Evolutionary conservation across 2,797 vertebrate species (phyloP), one percentile per base, ranked within the genome.

Genomic region (Sus cebifrons): DNA sequence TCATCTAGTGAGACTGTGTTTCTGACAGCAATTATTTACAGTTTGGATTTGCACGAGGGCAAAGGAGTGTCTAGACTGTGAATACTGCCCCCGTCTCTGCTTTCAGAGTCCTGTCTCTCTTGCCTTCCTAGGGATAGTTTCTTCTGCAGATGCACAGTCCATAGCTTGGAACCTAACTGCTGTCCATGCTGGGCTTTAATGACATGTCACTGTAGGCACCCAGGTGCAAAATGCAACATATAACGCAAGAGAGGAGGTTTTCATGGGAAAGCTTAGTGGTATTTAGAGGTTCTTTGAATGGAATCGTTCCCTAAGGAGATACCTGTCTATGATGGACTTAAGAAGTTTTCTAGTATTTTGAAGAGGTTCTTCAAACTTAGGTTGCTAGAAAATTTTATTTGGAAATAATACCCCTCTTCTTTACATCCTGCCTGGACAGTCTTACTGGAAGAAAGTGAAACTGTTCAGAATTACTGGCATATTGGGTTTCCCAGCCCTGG

Each of bases 21-120:
- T 97, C 79, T 95, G 84, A 96, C 9, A 98, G 88, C 87, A 95
- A 83, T 96, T 97, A 97, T 56, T 96, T 60, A 70, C 5, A 95
- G 62, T 71, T 62, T 91, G 58, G 86, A 95, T 86, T 95, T 93
- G 95, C 40, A 92, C 96, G 8, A 85, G 85, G 60, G 82, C 86
- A 86, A 97, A 95, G 68, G 96, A 97, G 93, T 65, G 86, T 91
- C 79, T 94, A 44, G 56, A 67, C 75, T 91, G 64, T 36, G 60
- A 79, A 78, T 8, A 60, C 27, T 90, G n/a, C 21, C 14, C 32
- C 78, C 9, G 49, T 25, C 40, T 82, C 27, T 93, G 68, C 29
- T 96, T 82, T 78, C 44, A 82, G 81, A 92, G 60, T 92, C 84
- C 21, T 25, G 3, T 84, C 91, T 89, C 83, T 92, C 54, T 2